phyloP scores from a whole-genome alignment of 2,113 vertebrate species.

The Propithecus coquereli region DNA sequence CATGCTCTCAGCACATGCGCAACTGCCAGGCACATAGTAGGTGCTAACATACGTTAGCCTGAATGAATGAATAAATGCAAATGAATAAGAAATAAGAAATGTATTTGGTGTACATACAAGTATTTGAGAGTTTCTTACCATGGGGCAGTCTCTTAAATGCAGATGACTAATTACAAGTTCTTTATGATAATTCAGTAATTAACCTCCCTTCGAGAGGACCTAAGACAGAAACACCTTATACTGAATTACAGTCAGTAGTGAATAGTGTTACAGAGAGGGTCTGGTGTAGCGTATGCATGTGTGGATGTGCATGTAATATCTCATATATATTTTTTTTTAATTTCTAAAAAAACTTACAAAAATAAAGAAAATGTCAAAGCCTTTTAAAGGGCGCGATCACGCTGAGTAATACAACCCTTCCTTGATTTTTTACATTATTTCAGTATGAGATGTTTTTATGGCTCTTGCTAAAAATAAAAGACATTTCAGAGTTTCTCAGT shows the following conservation, averaged over 20 bases:
- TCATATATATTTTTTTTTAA: conserved; percentile 50
- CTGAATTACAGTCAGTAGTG: background rate
- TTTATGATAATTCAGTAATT: background rate
- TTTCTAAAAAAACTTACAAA: conserved; percentile 75
- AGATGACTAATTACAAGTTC: background rate
- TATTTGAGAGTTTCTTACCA: background rate
- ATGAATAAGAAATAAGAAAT: background rate
- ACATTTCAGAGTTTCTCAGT: conserved; percentile 80
- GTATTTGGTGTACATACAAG: background rate
- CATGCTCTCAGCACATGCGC: background rate
- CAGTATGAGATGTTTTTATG: conserved; percentile 82
- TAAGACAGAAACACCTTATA: background rate
- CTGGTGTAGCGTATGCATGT: background rate
- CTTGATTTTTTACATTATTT: conserved; percentile 83
- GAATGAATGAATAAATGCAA: background rate
- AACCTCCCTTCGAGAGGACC: background rate
- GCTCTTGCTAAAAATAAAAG: conserved; percentile 84
- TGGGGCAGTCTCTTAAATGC: background rate
- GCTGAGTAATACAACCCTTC: conserved; percentile 82
- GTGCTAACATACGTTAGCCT: background rate
- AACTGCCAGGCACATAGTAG: background rate
- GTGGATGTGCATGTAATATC: conserved; percentile 53
- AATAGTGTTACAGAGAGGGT: background rate
- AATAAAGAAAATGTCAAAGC: conserved; percentile 81
- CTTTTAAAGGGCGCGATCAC: conserved; percentile 81